Conservation (phyloP, 2,113 vertebrate species). For the Columbina picui region DNA sequence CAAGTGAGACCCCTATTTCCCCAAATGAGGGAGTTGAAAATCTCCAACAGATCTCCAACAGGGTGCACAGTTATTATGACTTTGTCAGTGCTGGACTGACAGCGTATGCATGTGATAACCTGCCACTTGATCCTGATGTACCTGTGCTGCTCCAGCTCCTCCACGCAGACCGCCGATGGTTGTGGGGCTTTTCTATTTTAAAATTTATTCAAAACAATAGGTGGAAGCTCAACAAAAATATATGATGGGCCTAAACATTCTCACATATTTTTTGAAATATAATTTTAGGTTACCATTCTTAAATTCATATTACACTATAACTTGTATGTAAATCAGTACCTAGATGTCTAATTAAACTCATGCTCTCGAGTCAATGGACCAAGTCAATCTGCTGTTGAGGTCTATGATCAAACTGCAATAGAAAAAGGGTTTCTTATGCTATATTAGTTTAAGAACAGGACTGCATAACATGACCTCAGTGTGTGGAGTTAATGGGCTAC, state of each 20-base stretch:
- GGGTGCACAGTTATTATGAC: background rate
- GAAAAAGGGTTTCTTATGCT: background rate
- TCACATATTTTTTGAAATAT: background rate
- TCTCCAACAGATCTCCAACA: background rate
- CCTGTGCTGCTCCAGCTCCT: background rate
- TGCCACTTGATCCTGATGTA: background rate
- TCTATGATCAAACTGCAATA: background rate
- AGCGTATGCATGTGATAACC: background rate
- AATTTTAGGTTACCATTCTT: background rate
- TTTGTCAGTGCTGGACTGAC: background rate
- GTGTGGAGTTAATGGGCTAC: background rate
- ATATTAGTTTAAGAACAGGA: background rate
- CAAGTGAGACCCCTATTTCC: background rate
- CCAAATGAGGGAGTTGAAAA: background rate
- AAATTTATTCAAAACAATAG: background rate
- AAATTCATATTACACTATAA: background rate
- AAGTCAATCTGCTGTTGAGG: background rate
- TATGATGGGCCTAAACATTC: background rate
- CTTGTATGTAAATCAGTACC: background rate
- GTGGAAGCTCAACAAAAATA: background rate
- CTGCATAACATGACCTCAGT: background rate
- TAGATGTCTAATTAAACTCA: background rate
- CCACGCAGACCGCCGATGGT: background rate
- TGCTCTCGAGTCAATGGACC: background rate
- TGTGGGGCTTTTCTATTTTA: background rate